Evolutionary conservation across 53 echinoderm and acorn worm species (phyloP), one percentile per base, ranked within the genome.

Genomic region (Paracentrotus lividus): DNA sequence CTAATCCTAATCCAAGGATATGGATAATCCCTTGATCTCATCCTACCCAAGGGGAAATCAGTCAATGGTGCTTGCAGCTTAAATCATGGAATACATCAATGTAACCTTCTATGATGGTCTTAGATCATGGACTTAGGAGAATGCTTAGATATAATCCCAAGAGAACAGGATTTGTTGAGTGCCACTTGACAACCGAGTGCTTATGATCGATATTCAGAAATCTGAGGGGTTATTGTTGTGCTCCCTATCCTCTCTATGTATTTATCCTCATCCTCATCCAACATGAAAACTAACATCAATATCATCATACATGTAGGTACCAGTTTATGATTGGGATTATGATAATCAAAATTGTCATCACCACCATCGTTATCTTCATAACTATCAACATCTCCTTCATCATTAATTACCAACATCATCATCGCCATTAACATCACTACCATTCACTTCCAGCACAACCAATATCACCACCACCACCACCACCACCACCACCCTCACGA

Each of bases 1-100:
- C 72, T 72, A 72, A 72, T 72, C 72, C 72, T 72, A 38, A 72
- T 72, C 72, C 72, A 40, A 72, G 72, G 72, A 72, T 72, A 72
- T 18, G 72, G 20, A 72, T 72, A 72, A 72, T 72, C 40, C 72
- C 40, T 6, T 72, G 32, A 40, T 32, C 40, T 72, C 9, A 16
- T 40, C 72, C 18, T 20, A 72, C 72, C 20, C 8, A 67, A 38
- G 20, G 36, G 72, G 72, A 38, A 72, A 72, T 72, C 72, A 72
- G 40, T 72, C 72, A 72, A 32, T 4, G 40, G 72, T 21, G 18
- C 3, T 40, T 40, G 36, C 40, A 72, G 36, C 72, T 36, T 36
- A 72, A 72, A 72, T 36, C 72, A 31, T 8, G 27, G 38, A 72
- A 16, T 20, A 38, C 16, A 20, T 12, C 15, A 6, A 7, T 16